A percentile compares a stretch with the other conserved stretches of the same genome.
Evolutionary conservation across 1,140 invertebrate genomes (phyloP).

Genomic region (Scylla paramamosain): DNA sequence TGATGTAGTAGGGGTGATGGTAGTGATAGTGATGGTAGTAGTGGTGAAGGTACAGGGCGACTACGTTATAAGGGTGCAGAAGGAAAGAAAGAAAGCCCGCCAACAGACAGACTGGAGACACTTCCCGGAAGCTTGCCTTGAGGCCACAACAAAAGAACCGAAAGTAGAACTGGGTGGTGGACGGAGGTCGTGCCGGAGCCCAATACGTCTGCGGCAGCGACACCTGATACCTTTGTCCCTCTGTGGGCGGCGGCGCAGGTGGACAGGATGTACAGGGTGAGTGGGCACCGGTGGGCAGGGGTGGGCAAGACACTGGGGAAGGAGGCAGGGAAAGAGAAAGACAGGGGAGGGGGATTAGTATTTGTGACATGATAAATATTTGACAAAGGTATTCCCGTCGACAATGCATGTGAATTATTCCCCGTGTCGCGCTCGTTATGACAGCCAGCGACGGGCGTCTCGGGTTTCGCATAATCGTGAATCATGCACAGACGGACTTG

Average conservation of each 20-base stretch:
- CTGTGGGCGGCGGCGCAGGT: background rate
- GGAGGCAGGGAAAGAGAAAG: background rate
- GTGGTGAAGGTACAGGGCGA: background rate
- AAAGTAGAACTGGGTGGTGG: background rate
- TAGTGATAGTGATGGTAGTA: no score
- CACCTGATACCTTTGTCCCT: background rate
- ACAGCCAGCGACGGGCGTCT: background rate
- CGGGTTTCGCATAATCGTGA: constrained; percentile 1
- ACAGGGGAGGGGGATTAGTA: no score
- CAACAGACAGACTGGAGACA: background rate
- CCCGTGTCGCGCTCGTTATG: background rate
- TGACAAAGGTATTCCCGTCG: background rate
- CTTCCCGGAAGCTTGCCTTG: background rate
- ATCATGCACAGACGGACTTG: background rate
- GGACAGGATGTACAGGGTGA: background rate
- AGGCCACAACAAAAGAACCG: background rate
- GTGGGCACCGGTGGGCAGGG: no score
- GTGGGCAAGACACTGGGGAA: background rate
- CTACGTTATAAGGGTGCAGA: background rate
- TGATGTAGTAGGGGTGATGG: no score
- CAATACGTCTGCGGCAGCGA: background rate
- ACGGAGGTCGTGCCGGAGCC: background rate
- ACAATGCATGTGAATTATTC: background rate
- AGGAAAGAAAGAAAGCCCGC: background rate
- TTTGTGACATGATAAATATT: background rate